Evolutionary conservation across 1,140 invertebrate genomes (phyloP).

Genomic region (Drosophila littoralis): DNA sequence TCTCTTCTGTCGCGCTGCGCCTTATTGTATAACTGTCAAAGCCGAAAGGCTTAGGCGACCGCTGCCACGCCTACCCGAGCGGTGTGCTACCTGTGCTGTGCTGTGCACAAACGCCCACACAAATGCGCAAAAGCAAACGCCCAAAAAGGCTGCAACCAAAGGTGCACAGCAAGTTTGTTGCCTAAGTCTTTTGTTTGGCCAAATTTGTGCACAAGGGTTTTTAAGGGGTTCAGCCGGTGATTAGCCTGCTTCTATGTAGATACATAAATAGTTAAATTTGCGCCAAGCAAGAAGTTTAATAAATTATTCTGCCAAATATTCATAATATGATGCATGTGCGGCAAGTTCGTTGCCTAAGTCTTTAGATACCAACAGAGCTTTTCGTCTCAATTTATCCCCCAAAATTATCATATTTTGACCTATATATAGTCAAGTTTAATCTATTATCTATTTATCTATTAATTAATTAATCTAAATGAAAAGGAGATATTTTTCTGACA

Average conservation of each 20-base stretch:
- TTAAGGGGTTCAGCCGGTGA: too few relatives aligned
- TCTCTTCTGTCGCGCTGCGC: not conserved
- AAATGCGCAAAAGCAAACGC: conserved; percentile 30
- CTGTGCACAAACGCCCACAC: conserved; percentile 30
- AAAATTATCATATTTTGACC: too few relatives aligned
- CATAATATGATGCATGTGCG: not conserved
- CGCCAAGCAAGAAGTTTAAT: not conserved
- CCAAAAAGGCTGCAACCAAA: conserved; percentile 2
- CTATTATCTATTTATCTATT: too few relatives aligned
- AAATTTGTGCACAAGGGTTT: too few relatives aligned
- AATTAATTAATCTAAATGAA: not conserved
- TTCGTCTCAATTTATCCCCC: too few relatives aligned
- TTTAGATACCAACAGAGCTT: not conserved
- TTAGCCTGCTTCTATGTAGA: too few relatives aligned
- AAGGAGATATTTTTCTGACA: not conserved
- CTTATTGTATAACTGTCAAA: conserved; percentile 60
- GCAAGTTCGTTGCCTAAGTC: conserved; percentile 64
- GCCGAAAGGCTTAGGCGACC: conserved; percentile 23
- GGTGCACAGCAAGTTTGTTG: not conserved
- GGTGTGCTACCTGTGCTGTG: conserved; percentile 28
- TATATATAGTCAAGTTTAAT: not conserved
- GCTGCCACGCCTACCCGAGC: conserved; percentile 26
- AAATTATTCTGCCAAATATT: not conserved
- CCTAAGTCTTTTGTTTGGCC: conserved; percentile 42
- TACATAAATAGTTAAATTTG: not conserved